phyloP scores from a whole-genome alignment of 1,140 invertebrate species.

The Sesamia nonagrioides region DNA sequence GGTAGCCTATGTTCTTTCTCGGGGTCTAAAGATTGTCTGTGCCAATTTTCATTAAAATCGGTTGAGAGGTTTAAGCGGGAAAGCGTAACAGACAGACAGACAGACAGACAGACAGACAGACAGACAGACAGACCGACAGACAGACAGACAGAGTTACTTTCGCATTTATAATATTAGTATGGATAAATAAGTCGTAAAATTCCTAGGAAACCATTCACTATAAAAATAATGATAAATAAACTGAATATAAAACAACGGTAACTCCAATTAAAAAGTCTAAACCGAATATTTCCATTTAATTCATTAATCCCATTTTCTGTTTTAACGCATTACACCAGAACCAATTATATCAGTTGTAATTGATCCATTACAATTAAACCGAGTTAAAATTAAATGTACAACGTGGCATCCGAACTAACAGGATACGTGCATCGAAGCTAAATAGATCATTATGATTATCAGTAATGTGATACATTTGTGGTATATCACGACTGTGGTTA shows the following conservation, averaged over 20 bases:
- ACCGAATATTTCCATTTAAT: background rate
- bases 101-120: no score
- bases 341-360: no score
- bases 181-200: no score
- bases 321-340: background rate
- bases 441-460: conserved; percentile 30
- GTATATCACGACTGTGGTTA: background rate
- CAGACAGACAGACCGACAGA: no score
- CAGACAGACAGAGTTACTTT: no score
- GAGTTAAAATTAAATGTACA: conserved; percentile 19
- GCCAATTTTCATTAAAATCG: no score
- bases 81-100: no score
- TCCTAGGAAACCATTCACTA: no score
- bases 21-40: no score
- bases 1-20: no score
- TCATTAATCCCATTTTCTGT: conserved; percentile 13
- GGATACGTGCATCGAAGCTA: conserved; percentile 2
- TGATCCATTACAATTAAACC: background rate
- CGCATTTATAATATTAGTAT: no score
- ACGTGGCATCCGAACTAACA: background rate
- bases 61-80: no score
- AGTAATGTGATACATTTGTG: conserved; percentile 15
- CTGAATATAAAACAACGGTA: background rate
- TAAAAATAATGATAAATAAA: background rate
- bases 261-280: background rate